Evolutionary conservation across 2,888 invertebrate species (phyloP).

Genomic region (Kryphioiulus occultus): DNA sequence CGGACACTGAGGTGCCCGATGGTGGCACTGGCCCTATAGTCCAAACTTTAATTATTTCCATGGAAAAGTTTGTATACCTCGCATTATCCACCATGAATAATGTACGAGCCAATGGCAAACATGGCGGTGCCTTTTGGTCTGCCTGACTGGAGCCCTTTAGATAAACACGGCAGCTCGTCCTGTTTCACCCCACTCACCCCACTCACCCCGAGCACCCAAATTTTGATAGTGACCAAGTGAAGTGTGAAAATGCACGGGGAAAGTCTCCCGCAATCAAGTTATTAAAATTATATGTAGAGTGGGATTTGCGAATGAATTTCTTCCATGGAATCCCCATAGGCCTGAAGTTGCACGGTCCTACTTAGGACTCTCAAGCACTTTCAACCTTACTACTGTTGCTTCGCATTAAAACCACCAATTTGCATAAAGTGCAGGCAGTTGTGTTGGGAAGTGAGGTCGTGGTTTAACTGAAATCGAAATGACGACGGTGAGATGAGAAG

Average conservation of each 20-base stretch:
- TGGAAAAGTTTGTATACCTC: neutral
- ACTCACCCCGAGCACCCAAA: neutral
- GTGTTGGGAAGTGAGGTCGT: neutral
- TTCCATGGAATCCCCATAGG: neutral
- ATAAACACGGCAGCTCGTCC: slow-evolving; percentile 23
- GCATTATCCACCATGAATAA: slow-evolving; percentile 18
- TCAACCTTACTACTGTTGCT: neutral
- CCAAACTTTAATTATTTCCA: slow-evolving; percentile 21
- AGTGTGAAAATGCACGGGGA: slow-evolving; percentile 25
- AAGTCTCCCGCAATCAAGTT: neutral
- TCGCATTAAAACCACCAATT: neutral
- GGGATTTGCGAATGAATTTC: neutral
- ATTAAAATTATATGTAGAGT: neutral
- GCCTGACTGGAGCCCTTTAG: slow-evolving; percentile 30
- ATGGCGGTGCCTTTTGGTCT: slow-evolving; percentile 26
- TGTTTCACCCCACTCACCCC: neutral
- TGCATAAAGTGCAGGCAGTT: neutral
- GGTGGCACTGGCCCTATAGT: neutral
- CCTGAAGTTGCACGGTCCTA: neutral
- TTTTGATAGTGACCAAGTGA: slow-evolving; percentile 22
- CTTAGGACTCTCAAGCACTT: neutral
- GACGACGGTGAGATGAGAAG: too few species aligned
- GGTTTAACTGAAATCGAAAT: neutral
- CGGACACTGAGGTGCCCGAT: neutral
- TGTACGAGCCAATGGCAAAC: slow-evolving; percentile 2